Conservation (phyloP, 1,140 invertebrate species). For the Drosophila navojoa region DNA sequence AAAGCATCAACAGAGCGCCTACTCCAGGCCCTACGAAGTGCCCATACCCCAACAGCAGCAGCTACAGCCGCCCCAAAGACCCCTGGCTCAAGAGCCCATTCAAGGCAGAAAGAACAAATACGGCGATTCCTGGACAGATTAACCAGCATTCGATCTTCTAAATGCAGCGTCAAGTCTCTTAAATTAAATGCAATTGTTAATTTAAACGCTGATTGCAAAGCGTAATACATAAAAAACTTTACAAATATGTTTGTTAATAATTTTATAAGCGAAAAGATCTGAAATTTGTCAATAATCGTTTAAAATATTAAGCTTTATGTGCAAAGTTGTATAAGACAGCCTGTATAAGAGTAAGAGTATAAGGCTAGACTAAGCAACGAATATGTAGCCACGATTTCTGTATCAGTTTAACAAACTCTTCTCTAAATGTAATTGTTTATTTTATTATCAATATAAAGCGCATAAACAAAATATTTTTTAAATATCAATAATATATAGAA, state of each 20-base stretch:
- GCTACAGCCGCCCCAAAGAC: conserved; percentile 15
- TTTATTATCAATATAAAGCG: conserved; percentile 1
- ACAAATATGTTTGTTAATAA: conserved; percentile 5
- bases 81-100: conserved; percentile 1
- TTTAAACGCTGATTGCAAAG: conserved; percentile 49
- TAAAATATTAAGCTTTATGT: too few species aligned
- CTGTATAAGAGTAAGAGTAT: too few species aligned
- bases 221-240: conserved; percentile 20
- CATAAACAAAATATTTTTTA: background rate
- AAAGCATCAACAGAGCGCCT: conserved; percentile 76
- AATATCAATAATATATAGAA: conserved; percentile 1
- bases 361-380: too few species aligned
- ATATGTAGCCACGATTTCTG: too few species aligned
- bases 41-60: conserved; percentile 49
- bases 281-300: background rate
- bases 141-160: background rate
- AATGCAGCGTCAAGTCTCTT: background rate
- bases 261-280: background rate
- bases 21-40: conserved; percentile 68
- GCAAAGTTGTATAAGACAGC: too few species aligned
- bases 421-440: background rate
- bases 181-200: conserved; percentile 38
- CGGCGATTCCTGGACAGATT: conserved; percentile 79
- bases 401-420: background rate
- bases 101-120: conserved; percentile 69